Conservation (phyloP, 2,113 vertebrate genomes). For the Notechis scutatus region DNA sequence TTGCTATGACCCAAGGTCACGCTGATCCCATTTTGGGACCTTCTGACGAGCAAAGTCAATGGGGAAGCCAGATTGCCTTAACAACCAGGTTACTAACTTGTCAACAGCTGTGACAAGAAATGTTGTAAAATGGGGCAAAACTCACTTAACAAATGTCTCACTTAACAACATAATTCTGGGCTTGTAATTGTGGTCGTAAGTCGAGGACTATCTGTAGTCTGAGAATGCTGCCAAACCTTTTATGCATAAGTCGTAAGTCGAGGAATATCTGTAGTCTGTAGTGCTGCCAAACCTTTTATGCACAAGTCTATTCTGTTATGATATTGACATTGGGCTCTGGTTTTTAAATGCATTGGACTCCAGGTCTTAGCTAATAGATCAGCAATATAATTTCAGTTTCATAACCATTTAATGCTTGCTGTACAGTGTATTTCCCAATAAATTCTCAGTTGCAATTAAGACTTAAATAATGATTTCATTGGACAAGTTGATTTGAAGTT, state of each 20-base stretch:
- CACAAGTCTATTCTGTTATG: neutral
- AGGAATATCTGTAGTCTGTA: neutral
- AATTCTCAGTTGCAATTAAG: neutral
- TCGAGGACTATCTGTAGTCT: neutral
- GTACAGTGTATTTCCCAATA: neutral
- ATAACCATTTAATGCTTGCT: neutral
- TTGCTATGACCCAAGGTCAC: neutral
- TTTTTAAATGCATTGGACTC: neutral
- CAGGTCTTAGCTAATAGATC: neutral
- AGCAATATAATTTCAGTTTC: neutral
- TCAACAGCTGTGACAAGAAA: neutral
- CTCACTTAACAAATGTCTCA: neutral
- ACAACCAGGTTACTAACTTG: neutral
- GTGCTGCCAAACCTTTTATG: neutral
- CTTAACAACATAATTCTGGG: neutral
- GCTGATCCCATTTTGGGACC: neutral
- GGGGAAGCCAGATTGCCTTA: neutral
- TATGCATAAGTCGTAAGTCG: neutral
- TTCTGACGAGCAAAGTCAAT: neutral
- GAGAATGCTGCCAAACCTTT: neutral
- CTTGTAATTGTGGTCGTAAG: neutral
- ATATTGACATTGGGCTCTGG: neutral
- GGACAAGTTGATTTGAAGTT: neutral
- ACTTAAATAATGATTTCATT: slow-evolving; percentile 3
- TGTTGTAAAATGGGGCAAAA: neutral